A percentile compares a stretch with the other conserved stretches of the same genome.
These are phyloP conservation scores for Siniperca scherzeri DNA, from an alignment of 2,797 vertebrate genomes.

Conservation along the genomic window DNA sequence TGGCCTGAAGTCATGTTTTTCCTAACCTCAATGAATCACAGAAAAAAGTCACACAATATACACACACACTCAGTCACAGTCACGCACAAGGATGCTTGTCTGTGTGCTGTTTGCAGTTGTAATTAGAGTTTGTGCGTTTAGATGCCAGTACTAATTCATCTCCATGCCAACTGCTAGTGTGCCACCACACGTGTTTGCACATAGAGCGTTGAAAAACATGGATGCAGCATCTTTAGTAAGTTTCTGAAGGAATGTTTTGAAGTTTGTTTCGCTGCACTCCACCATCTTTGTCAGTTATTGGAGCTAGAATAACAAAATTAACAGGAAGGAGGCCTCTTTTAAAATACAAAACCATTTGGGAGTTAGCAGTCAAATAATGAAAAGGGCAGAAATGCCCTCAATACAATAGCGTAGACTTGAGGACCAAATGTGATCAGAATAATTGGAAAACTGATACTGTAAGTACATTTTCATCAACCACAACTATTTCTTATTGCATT, in stretches of 20 bases:
- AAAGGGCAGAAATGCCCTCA: conserved; percentile 3
- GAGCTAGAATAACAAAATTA: neutral
- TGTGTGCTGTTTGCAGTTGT: conserved; percentile 21
- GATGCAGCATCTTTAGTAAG: conserved; percentile 3
- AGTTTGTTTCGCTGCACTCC: neutral
- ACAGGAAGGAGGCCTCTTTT: neutral
- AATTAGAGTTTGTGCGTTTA: conserved; percentile 35
- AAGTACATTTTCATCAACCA: neutral
- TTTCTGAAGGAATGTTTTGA: conserved; percentile 22
- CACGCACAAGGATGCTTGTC: conserved; percentile 6
- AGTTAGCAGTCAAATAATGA: neutral
- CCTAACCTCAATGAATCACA: conserved; percentile 39
- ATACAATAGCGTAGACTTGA: neutral
- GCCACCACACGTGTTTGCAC: conserved; percentile 10
- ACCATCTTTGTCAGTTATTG: neutral
- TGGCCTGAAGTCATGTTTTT: conserved; percentile 65
- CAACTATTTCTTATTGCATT: neutral
- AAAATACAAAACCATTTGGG: conserved; percentile 7
- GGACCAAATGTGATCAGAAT: neutral
- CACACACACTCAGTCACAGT: conserved; percentile 5
- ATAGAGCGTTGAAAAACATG: neutral
- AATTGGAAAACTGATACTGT: neutral
- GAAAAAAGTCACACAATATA: conserved; percentile 21
- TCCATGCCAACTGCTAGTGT: conserved; percentile 14
- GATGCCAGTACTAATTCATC: conserved; percentile 17